Conservation (phyloP, 2,113 vertebrate genomes). For the Macaca nemestrina region DNA sequence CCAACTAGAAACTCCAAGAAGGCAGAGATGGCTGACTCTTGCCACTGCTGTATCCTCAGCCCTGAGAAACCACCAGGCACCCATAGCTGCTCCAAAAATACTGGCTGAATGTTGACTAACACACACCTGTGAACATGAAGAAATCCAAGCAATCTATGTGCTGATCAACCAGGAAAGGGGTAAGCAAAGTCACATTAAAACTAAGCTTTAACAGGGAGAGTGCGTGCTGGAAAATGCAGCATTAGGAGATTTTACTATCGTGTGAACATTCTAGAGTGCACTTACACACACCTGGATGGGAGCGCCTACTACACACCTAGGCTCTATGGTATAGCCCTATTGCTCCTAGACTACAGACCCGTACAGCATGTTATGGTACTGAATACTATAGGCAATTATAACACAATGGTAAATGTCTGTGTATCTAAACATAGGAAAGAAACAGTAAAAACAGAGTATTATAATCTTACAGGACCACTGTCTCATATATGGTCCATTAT, state of each 20-base stretch:
- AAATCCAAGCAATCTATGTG: fast-evolving
- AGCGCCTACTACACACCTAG: neutral
- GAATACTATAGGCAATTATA: neutral
- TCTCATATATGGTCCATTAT: fast-evolving
- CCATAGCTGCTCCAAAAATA: neutral
- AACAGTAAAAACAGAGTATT: neutral
- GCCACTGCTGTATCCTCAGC: neutral
- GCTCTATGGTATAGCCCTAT: neutral
- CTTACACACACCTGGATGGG: neutral
- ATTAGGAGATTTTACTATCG: neutral
- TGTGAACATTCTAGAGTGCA: neutral
- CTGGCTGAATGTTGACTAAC: neutral
- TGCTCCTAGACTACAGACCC: neutral
- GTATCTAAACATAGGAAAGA: neutral
- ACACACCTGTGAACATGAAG: fast-evolving
- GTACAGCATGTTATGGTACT: neutral
- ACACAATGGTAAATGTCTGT: neutral
- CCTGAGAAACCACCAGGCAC: neutral
- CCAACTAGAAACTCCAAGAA: neutral
- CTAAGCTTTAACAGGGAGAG: too few relatives aligned
- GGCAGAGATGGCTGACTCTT: neutral
- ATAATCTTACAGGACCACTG: neutral
- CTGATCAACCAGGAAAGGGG: fast-evolving
- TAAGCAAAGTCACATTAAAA: too few relatives aligned
- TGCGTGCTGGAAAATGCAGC: neutral